Conservation (phyloP, 1,140 invertebrate genomes). For the Colletes gigas region DNA sequence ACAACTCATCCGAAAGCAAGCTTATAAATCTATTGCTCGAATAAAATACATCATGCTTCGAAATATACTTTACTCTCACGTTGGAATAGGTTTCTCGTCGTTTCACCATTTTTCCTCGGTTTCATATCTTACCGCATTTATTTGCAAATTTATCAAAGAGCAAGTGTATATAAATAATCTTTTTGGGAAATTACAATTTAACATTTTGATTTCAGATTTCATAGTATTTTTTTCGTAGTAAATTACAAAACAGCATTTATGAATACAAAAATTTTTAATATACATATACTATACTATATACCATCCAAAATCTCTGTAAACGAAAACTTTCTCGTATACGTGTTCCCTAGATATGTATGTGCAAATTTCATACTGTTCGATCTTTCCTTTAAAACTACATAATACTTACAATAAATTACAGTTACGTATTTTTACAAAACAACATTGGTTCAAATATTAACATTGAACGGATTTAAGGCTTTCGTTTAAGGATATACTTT, state of each 20-base stretch:
- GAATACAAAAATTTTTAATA: background rate
- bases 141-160: background rate
- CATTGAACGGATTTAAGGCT: background rate
- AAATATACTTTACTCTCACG: background rate
- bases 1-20: slow-evolving; percentile 22
- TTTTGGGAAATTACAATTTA: background rate
- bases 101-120: too few species aligned
- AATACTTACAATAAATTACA: slow-evolving; percentile 9
- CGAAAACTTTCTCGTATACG: slow-evolving; percentile 1
- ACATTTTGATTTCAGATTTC: background rate
- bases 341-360: background rate
- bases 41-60: slow-evolving; percentile 52
- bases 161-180: background rate
- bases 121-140: background rate
- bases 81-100: too few species aligned
- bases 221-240: background rate
- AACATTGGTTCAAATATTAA: background rate
- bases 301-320: background rate
- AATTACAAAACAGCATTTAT: background rate
- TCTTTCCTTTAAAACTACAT: background rate
- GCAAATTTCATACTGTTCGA: background rate
- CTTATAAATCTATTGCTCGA: slow-evolving; percentile 30
- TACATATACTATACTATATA: too few species aligned
- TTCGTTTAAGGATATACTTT: too few species aligned
- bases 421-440: background rate